Conservation (phyloP, 1,140 invertebrate species). For the Hirudo medicinalis region DNA sequence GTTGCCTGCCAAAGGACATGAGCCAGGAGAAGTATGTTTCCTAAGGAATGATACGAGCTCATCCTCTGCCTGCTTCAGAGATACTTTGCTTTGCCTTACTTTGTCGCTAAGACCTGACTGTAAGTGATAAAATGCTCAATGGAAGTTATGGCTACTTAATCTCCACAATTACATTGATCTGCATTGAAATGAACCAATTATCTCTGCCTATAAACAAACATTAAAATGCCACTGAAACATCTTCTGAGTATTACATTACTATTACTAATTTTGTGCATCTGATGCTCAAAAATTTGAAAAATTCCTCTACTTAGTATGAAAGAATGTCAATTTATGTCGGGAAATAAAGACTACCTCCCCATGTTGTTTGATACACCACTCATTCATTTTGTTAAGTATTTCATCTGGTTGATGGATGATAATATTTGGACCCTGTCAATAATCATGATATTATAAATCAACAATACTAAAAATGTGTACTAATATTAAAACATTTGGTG, state of each 20-base stretch:
- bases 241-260: no score
- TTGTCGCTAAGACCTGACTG: constrained; percentile 62
- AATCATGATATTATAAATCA: constrained; percentile 4
- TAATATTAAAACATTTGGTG: no score
- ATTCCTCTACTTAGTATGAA: no score
- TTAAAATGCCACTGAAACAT: neutral
- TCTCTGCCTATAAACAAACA: neutral
- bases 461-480: no score
- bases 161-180: no score
- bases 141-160: no score
- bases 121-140: no score
- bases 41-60: constrained; percentile 59
- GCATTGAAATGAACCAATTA: no score
- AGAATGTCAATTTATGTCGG: neutral
- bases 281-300: no score
- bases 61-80: constrained; percentile 54
- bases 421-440: constrained; percentile 52
- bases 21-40: constrained; percentile 50
- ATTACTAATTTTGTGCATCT: no score
- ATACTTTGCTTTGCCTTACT: constrained; percentile 54
- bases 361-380: constrained; percentile 69
- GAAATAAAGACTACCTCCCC: constrained; percentile 39
- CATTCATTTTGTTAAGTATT: constrained; percentile 61
- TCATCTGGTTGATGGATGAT: constrained; percentile 64
- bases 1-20: constrained; percentile 73